Evolutionary conservation across 2,888 invertebrate species (phyloP).

Genomic region (Steinernema scapterisci): DNA sequence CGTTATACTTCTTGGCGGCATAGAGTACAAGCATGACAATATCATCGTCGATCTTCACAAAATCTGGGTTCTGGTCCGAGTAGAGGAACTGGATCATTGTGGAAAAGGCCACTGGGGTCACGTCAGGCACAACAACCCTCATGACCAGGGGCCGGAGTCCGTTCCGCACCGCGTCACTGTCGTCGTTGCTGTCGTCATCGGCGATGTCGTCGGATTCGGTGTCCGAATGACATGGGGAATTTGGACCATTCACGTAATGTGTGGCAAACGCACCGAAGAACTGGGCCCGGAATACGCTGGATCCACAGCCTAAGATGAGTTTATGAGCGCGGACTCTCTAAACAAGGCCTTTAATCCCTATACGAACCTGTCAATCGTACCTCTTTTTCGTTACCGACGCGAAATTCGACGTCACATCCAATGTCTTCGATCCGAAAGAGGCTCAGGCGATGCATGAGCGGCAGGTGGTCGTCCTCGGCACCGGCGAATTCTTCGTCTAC

Average conservation of each 20-base stretch:
- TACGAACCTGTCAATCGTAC: constrained; percentile 31
- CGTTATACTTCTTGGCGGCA: constrained; percentile 50
- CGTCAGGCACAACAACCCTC: constrained; percentile 46
- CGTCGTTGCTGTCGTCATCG: constrained; percentile 26
- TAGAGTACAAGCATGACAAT: constrained; percentile 52
- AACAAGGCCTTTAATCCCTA: constrained; percentile 17
- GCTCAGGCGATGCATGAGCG: constrained; percentile 46
- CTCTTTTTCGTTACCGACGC: constrained; percentile 49
- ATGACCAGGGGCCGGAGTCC: constrained; percentile 32
- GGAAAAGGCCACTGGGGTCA: constrained; percentile 44
- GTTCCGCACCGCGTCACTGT: background rate
- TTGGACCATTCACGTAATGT: background rate
- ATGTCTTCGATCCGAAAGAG: constrained; percentile 44
- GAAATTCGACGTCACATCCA: constrained; percentile 49
- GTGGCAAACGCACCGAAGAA: constrained; percentile 42
- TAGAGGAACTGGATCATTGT: constrained; percentile 38
- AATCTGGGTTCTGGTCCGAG: constrained; percentile 14
- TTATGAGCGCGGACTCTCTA: constrained; percentile 46
- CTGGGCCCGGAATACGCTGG: constrained; percentile 50
- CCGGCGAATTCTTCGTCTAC: background rate
- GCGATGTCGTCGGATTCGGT: constrained; percentile 21
- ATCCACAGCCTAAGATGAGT: constrained; percentile 47
- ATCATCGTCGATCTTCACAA: constrained; percentile 44
- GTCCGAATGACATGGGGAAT: constrained; percentile 19
- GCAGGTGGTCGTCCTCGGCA: constrained; percentile 9